phyloP scores from a whole-genome alignment of 2,113 vertebrate species.

The Bubalus kerabau region DNA sequence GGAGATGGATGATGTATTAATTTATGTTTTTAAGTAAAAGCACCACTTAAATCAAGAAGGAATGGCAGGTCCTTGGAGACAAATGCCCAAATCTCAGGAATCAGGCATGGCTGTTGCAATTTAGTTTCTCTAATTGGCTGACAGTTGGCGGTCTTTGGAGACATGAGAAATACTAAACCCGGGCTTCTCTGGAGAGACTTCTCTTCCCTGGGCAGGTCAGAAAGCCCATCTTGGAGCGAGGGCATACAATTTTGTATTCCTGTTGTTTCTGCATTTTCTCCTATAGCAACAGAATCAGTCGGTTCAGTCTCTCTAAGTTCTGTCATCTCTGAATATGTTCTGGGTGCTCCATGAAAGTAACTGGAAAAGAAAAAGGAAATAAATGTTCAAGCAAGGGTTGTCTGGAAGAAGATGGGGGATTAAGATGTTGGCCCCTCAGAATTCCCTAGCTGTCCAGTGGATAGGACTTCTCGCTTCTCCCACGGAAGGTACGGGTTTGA shows the following conservation, averaged over 20 bases:
- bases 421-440: not conserved
- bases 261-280: not conserved
- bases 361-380: not conserved
- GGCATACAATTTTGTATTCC: not conserved
- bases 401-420: conserved; percentile 2
- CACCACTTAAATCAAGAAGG: conserved; percentile 47
- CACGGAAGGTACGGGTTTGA: not conserved
- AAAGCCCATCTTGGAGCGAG: not conserved
- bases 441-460: not conserved
- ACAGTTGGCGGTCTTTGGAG: not conserved
- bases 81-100: conserved; percentile 44
- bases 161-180: not conserved
- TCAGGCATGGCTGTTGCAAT: conserved; percentile 1
- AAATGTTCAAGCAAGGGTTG: not conserved
- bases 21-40: conserved; percentile 72
- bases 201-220: not conserved
- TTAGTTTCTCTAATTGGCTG: conserved; percentile 19
- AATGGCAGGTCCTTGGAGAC: conserved; percentile 34
- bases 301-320: not conserved
- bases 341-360: not conserved
- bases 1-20: conserved; percentile 71
- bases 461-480: not conserved
- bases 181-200: not conserved
- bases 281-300: not conserved
- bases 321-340: not conserved